Base-by-base conservation (phyloP, 2,113 vertebrate species). In the Chaenogobius annularis region DNA sequence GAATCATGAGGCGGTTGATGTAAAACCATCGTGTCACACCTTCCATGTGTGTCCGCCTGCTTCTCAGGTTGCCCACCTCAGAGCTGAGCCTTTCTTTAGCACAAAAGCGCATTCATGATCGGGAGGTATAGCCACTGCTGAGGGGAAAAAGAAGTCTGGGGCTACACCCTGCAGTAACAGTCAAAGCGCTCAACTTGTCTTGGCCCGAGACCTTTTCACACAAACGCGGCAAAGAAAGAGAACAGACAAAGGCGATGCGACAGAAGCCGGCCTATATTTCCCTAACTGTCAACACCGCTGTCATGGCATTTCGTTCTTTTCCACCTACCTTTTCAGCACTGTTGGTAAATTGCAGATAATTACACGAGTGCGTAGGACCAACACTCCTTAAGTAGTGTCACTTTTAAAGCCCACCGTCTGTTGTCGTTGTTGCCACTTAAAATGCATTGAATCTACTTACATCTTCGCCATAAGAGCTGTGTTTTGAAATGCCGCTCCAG, bases 21-120 rank as follows among this genome's bases (percentile, higher is more conserved):
- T 77, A 78, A 81, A 75, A 82, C 52, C 6, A 40, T 56, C 44
- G 20, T 44, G 68, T 82, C 81, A 79, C 73, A 80, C 69, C 81
- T 75, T 72, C 73, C 50, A 71, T 47, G 58, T 54, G 69, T 65
- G 70, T 68, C 64, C 65, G 70, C 79, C 70, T 72, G 14, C 58
- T 80, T 76, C 62, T 67, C 61, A 62, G 63, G 68, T 80, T 79
- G 80, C 75, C 78, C 79, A 76, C 79, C 62, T 76, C 31, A 67
- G 67, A 15, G 69, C 73, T 68, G 81, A 68, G 72, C 86, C 72
- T 77, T 52, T 78, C 65, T 70, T 66, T 74, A 82, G 82, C 82
- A 89, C 82, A 86, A 89, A 89, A 83, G 72, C 68, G 52, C 68
- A 89, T 89, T 89, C 80, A 89, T 86, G 85, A 82, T 73, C 52